Percentiles rank a stretch among this genome's conserved stretches.
These are phyloP conservation scores for Micromesistius poutassou DNA, from an alignment of 2,797 vertebrate species.

Conservation along the genomic window DNA sequence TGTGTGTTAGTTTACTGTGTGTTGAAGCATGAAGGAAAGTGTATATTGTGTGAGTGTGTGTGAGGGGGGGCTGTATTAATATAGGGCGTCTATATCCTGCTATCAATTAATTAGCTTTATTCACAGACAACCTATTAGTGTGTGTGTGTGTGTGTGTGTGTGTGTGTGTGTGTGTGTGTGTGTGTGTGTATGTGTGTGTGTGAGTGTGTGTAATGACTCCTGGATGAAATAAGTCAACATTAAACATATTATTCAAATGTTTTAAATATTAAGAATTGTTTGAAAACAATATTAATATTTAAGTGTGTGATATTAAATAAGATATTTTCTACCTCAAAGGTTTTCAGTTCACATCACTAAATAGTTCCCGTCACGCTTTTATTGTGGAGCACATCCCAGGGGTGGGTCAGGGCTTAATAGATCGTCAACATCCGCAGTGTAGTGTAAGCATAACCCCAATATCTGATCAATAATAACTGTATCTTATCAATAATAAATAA, in stretches of 20 bases:
- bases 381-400: too few relatives aligned
- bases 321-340: too few relatives aligned
- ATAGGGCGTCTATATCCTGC: constrained; percentile 76
- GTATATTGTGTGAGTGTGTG: background rate
- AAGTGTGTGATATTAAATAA: too few relatives aligned
- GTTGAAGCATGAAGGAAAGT: constrained; percentile 12
- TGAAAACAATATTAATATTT: too few relatives aligned
- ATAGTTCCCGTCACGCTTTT: too few relatives aligned
- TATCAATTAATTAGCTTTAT: constrained; percentile 93
- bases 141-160: constrained; percentile 15
- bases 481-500: too few relatives aligned
- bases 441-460: constrained; percentile 41
- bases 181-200: constrained; percentile 10
- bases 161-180: constrained; percentile 8
- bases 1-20: constrained; percentile 15
- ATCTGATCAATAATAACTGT: too few relatives aligned
- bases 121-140: constrained; percentile 81
- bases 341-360: too few relatives aligned
- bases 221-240: too few relatives aligned
- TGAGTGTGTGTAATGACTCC: too few relatives aligned
- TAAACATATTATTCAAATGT: too few relatives aligned
- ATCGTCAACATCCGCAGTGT: constrained; percentile 30
- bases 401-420: constrained; percentile 40
- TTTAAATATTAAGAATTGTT: too few relatives aligned
- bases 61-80: constrained; percentile 56